Evolutionary conservation across 2,113 vertebrate genomes (phyloP).

Genomic region (Bagarius yarrelli): DNA sequence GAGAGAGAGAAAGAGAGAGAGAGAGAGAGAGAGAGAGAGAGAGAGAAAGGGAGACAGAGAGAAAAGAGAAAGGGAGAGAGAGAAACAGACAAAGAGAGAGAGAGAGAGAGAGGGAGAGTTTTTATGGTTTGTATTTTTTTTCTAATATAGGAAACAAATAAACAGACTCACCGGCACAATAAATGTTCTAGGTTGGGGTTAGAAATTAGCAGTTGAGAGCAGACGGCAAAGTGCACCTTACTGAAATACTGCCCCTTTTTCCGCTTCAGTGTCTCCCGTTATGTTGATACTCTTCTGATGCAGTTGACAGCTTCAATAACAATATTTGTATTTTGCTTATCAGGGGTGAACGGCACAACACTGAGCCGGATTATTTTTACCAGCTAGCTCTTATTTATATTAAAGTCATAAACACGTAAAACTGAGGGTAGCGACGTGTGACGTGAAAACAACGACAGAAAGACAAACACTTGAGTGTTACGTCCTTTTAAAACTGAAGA

Average conservation of each 20-base stretch:
- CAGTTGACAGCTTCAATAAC: slow-evolving; percentile 41
- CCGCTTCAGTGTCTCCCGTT: slow-evolving; percentile 53
- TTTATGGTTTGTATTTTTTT: slow-evolving; percentile 37
- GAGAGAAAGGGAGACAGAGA: no score
- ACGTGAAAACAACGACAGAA: background rate
- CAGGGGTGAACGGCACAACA: background rate
- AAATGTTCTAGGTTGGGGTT: slow-evolving; percentile 58
- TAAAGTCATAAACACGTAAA: background rate
- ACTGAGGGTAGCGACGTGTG: background rate
- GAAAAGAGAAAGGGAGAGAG: background rate
- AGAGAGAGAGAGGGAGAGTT: background rate
- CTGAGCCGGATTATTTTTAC: slow-evolving; percentile 23
- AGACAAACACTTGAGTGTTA: background rate
- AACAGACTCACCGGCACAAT: slow-evolving; percentile 62
- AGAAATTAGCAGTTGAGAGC: slow-evolving; percentile 66
- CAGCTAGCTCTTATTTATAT: slow-evolving; percentile 22
- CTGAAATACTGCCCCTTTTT: slow-evolving; percentile 61
- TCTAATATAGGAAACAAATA: slow-evolving; percentile 65
- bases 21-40: background rate
- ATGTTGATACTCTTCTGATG: slow-evolving; percentile 45
- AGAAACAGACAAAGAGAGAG: background rate
- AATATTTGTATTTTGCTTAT: slow-evolving; percentile 42
- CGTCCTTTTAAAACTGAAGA: background rate
- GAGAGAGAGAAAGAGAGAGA: background rate
- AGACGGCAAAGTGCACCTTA: slow-evolving; percentile 55